phyloP scores from a whole-genome alignment of 2,888 invertebrate species.

The Gari tellinella region DNA sequence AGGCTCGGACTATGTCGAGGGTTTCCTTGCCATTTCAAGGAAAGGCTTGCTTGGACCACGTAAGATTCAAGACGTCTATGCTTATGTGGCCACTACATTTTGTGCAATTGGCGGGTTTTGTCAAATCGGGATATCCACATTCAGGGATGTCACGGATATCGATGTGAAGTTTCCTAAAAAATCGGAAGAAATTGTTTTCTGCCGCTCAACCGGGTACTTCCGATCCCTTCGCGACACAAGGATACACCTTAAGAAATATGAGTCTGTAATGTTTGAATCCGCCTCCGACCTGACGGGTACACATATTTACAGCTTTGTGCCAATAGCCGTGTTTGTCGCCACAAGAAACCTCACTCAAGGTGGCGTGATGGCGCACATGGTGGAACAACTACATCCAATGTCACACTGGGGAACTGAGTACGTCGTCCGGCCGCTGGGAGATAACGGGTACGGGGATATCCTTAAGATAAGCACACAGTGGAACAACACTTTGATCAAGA shows the following conservation, averaged over 20 bases:
- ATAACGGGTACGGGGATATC: slow-evolving; percentile 38
- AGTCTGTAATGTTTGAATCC: slow-evolving; percentile 40
- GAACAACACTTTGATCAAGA: slow-evolving; percentile 13
- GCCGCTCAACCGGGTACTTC: slow-evolving; percentile 16
- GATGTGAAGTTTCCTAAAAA: slow-evolving; percentile 5
- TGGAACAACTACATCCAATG: slow-evolving; percentile 43
- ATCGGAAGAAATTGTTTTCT: slow-evolving; percentile 11
- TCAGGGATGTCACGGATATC: slow-evolving; percentile 6
- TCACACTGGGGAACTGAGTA: slow-evolving; percentile 45
- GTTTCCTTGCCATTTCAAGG: slow-evolving; percentile 35
- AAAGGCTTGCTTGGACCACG: slow-evolving; percentile 6
- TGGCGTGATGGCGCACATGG: slow-evolving; percentile 16
- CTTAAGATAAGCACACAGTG: slow-evolving; percentile 25
- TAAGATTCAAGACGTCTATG: slow-evolving; percentile 7
- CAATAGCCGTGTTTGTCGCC: slow-evolving; percentile 46
- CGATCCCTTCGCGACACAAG: slow-evolving; percentile 4
- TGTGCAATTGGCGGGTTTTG: slow-evolving; percentile 47
- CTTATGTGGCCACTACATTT: slow-evolving; percentile 38
- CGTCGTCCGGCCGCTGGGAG: slow-evolving; percentile 10
- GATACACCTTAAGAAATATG: slow-evolving; percentile 25
- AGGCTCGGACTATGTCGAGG: slow-evolving; percentile 22
- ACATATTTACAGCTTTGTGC: slow-evolving; percentile 30
- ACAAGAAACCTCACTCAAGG: slow-evolving; percentile 34
- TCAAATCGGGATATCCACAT: slow-evolving; percentile 38
- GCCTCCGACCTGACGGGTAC: slow-evolving; percentile 41